These are phyloP conservation scores for Geophilus truncorum DNA, from an alignment of 2,888 invertebrate genomes.

Conservation along the genomic window DNA sequence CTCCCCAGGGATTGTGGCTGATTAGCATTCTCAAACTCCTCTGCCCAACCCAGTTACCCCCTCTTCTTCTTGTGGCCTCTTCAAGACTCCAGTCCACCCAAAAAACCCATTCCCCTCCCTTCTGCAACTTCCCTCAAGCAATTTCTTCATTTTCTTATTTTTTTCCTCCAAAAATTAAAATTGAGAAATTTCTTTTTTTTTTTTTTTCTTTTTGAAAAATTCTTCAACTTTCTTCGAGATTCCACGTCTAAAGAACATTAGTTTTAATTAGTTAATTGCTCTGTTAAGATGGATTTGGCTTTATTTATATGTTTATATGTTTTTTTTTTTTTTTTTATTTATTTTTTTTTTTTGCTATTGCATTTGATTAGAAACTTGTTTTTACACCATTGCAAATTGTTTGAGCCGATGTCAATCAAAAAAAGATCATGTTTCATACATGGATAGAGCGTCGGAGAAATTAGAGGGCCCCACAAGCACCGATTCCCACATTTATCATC, in stretches of 20 bases:
- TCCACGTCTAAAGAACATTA: too few species aligned
- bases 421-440: neutral
- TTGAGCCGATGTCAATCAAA: neutral
- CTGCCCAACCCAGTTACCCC: conserved; percentile 25
- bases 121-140: conserved; percentile 38
- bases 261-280: neutral
- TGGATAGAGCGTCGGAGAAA: neutral
- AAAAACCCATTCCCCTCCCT: conserved; percentile 36
- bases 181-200: neutral
- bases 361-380: conserved; percentile 4
- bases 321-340: too few species aligned
- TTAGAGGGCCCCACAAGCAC: neutral
- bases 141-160: conserved; percentile 35
- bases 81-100: conserved; percentile 34
- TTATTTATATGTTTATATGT: neutral
- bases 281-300: neutral
- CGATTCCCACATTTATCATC: neutral
- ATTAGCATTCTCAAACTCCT: conserved; percentile 17
- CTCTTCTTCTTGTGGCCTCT: conserved; percentile 33
- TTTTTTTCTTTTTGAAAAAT: neutral
- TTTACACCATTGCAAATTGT: neutral
- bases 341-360: neutral
- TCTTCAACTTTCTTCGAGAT: too few species aligned
- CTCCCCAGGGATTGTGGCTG: conserved; percentile 14
- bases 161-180: neutral